These are phyloP conservation scores for Cairina moschata DNA, from an alignment of 2,113 vertebrate species.

Conservation along the genomic window DNA sequence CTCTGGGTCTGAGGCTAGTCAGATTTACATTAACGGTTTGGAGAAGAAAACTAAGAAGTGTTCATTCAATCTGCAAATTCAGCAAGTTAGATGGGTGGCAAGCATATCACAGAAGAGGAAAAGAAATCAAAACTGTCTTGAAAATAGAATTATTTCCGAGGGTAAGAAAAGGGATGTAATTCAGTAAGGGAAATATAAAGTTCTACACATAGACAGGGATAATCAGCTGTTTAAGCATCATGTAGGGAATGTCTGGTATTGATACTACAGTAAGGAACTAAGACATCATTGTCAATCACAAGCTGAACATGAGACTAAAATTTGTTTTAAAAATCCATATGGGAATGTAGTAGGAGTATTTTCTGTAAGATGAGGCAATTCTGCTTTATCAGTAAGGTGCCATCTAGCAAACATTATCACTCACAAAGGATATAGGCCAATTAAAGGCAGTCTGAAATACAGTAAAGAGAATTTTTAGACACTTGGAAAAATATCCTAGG, in stretches of 20 bases:
- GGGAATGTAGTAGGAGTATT: background rate
- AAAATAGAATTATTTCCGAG: background rate
- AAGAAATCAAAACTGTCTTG: background rate
- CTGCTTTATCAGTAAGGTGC: background rate
- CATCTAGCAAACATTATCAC: background rate
- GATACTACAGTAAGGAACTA: background rate
- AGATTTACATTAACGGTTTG: background rate
- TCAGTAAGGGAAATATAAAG: background rate
- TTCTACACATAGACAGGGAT: background rate
- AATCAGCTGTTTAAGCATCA: background rate
- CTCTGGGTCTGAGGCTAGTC: background rate
- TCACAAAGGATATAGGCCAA: background rate
- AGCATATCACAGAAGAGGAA: background rate
- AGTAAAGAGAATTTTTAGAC: background rate
- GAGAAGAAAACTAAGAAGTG: background rate
- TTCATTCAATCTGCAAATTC: background rate
- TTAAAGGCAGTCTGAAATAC: background rate
- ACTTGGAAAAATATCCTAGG: background rate
- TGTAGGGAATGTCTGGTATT: background rate
- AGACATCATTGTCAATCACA: background rate
- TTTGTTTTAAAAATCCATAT: background rate
- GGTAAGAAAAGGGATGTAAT: background rate
- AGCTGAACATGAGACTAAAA: background rate
- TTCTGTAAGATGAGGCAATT: background rate
- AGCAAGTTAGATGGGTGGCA: background rate